These are phyloP conservation scores for Decapterus maruadsi DNA, from an alignment of 2,797 vertebrate genomes.

Conservation along the genomic window DNA sequence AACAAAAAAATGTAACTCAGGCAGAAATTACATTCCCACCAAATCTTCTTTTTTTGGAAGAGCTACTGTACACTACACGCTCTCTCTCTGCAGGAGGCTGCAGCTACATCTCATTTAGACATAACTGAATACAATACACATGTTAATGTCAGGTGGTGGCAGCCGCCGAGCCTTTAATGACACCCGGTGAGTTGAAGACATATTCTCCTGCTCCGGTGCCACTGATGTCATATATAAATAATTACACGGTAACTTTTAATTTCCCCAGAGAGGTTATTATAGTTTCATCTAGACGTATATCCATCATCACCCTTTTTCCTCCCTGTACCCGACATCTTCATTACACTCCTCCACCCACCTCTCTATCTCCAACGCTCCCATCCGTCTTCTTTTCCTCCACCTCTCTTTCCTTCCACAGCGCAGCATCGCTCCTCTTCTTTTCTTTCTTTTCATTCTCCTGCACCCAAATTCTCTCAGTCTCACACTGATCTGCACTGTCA, in stretches of 20 bases:
- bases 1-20: constrained; percentile 1
- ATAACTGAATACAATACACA: constrained; percentile 1
- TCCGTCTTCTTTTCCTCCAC: constrained; percentile 20
- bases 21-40: neutral
- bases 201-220: constrained; percentile 18
- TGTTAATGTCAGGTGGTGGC: constrained; percentile 34
- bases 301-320: constrained; percentile 47
- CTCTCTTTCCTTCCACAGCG: constrained; percentile 5
- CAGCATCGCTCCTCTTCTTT: constrained; percentile 20
- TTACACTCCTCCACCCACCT: constrained; percentile 45
- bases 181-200: constrained; percentile 34
- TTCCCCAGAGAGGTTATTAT: constrained; percentile 68
- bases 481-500: constrained; percentile 20
- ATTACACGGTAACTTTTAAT: constrained; percentile 70
- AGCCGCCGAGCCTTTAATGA: constrained; percentile 38
- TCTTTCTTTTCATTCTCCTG: neutral
- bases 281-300: constrained; percentile 52
- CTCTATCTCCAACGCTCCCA: constrained; percentile 13
- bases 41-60: neutral
- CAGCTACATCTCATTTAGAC: constrained; percentile 17
- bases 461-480: constrained; percentile 17
- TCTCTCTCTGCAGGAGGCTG: neutral
- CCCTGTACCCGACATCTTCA: constrained; percentile 46
- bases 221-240: constrained; percentile 61
- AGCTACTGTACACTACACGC: neutral